Evolutionary conservation across 2,113 vertebrate species (phyloP).

Genomic region (Cyprinus carpio): DNA sequence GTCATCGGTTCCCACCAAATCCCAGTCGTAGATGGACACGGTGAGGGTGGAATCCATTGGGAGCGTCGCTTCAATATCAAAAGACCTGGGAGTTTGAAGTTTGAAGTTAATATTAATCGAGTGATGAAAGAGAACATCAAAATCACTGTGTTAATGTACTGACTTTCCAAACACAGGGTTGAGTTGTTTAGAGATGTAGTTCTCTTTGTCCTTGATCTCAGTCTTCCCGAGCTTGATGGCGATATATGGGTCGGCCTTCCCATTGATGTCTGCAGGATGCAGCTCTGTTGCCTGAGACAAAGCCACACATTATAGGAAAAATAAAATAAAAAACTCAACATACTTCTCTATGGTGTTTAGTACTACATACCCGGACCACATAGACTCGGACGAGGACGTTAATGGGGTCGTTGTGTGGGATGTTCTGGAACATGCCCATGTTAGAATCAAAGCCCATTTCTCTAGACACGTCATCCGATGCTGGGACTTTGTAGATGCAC

Average conservation of each 20-base stretch:
- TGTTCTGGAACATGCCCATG: conserved; percentile 96
- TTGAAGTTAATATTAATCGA: neutral
- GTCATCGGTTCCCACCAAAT: conserved; percentile 94
- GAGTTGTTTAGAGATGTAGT: conserved; percentile 98
- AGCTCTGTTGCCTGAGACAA: conserved; percentile 89
- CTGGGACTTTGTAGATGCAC: conserved; percentile 70
- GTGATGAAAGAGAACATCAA: neutral
- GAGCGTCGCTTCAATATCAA: conserved; percentile 94
- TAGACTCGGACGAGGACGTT: conserved; percentile 92
- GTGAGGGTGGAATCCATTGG: conserved; percentile 98
- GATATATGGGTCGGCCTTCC: conserved; percentile 94
- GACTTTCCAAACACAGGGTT: conserved; percentile 98
- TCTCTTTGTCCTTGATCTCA: conserved; percentile 97
- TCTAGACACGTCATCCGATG: conserved; percentile 84
- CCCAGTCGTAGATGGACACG: conserved; percentile 95
- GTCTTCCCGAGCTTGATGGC: conserved; percentile 93
- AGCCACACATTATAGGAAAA: neutral
- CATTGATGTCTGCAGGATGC: conserved; percentile 96
- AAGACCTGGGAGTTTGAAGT: conserved; percentile 77
- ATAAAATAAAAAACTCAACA: neutral
- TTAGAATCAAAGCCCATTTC: conserved; percentile 88
- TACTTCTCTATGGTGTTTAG: neutral
- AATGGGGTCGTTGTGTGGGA: conserved; percentile 93
- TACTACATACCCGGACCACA: conserved; percentile 84
- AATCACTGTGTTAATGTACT: conserved; percentile 60